Evolutionary conservation across 2,113 vertebrate genomes (phyloP), one percentile per base, ranked within the genome.

Genomic region (Setophaga kirtlandii): DNA sequence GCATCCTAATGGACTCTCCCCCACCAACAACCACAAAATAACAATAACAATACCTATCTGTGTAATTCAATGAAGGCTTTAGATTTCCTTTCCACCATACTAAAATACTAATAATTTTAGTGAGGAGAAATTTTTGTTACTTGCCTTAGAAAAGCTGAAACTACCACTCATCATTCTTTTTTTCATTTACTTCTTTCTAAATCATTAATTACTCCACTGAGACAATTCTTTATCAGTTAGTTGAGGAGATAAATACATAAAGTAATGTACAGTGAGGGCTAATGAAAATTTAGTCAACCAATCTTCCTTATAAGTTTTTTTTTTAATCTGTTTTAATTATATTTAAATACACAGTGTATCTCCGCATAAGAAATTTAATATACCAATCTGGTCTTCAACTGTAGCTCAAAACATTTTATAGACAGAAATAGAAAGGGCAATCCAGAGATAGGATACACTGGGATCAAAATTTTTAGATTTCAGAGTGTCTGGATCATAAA

Each of bases 121-220:
- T 41, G 8, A 87, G 12, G 31, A 85, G 3, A 85, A 68, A 56
- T 60, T 95, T 80, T 94, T 62, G 23, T 65, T 90, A 89, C 47
- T 96, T 95, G 37, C 33, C 21, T 77, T 76, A 86, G 82, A 97
- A 84, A 97, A 96, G 62, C 27, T 90, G 93, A 95, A 96, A 94
- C 84, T 89, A 80, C 46, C 33, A 33, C 44, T 83, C 28, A 47
- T 39, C 1, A n/a, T 44, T 75, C 5, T 79, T 49, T 59, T 69
- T 75, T 65, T 50, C 4, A 46, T 75, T 90, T 84, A 39, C 44
- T 80, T 50, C 35, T 71, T 73, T 75, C 28, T 50, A 84, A 89
- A 77, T 50, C 11, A 81, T 70, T 0, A 87, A 77, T 84, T 91
- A 81, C 70, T 94, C 30, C 33, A 70, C 47, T 60, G 75, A 64